Evolutionary conservation across 2,888 invertebrate species (phyloP), one percentile per base, ranked within the genome.

Genomic region (Horisme vitalbata): DNA sequence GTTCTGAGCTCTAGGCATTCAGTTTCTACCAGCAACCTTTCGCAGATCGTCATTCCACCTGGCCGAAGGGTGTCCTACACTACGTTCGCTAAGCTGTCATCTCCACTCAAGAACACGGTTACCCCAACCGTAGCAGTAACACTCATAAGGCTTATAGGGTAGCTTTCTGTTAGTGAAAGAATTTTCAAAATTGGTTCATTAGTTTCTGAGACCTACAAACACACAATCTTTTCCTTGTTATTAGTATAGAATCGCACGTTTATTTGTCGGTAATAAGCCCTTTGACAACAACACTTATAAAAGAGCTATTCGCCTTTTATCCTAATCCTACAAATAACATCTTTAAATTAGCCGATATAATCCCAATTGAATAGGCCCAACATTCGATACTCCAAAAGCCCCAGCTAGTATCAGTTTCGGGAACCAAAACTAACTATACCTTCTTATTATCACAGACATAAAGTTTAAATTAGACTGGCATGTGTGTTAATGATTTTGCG

Each of bases 391-490:
- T 54, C 54, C 45, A 61, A 61, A 60, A 61, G 53, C 59, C 52
- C 59, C 44, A 9, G 56, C 59, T 60, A 64, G 53, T 75, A 65
- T 68, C 73, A 69, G 64, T 70, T 67, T 80, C 77, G 60, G 63
- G 65, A 77, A 64, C 48, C 52, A 55, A 48, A 30, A 41, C 49
- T 12, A 31, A 2, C 10, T 4, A 30, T 21, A n/a, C 7, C 35
- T 24, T 10, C 44, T 41, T 52, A 45, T 56, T 68, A 63, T 49
- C 1, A 0, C 28, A 1, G 2, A 0, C 0, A 10, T 63, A 69
- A 55, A 45, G 51, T 6, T 34, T 36, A 51, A 27, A 50, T 41
- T 63, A n/a, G 30, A 9, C 2, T 28, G 18, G 5, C 12, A 27
- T 12, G n/a, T 6, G 7, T 7, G 24, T 14, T 18, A 8, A 2